A percentile compares a stretch with the other conserved stretches of the same genome.
Conservation (phyloP, 2,113 vertebrate genomes). For the Saguinus imperator region DNA sequence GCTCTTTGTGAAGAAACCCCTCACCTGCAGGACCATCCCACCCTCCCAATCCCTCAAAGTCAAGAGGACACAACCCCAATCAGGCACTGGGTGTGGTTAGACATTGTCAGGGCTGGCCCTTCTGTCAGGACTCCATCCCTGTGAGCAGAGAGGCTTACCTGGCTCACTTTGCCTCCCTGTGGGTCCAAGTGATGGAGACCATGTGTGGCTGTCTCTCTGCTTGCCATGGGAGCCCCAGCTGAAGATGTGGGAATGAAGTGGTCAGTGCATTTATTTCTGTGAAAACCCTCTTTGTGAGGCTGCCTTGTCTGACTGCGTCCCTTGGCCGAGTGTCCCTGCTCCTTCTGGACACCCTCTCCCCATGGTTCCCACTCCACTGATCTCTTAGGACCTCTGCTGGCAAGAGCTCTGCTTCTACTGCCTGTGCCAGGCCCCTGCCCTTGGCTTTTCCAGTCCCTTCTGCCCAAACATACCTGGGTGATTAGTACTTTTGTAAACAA, state of each 20-base stretch:
- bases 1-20: too few species aligned
- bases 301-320: neutral
- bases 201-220: too few species aligned
- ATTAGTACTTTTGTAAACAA: neutral
- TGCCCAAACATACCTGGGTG: neutral
- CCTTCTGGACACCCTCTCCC: neutral
- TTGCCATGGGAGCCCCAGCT: neutral
- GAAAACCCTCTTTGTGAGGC: neutral
- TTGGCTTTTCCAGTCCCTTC: neutral
- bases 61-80: too few species aligned
- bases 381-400: neutral
- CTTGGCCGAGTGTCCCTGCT: neutral
- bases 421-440: neutral
- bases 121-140: too few species aligned
- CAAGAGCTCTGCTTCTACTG: neutral
- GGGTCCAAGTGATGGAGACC: too few species aligned
- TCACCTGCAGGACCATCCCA: too few species aligned
- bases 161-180: too few species aligned
- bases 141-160: too few species aligned
- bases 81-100: too few species aligned
- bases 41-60: too few species aligned
- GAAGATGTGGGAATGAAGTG: neutral
- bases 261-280: neutral
- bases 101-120: too few species aligned
- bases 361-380: too few species aligned